Evolutionary conservation across 2,113 vertebrate genomes (phyloP).

Genomic region (Micromys minutus): DNA sequence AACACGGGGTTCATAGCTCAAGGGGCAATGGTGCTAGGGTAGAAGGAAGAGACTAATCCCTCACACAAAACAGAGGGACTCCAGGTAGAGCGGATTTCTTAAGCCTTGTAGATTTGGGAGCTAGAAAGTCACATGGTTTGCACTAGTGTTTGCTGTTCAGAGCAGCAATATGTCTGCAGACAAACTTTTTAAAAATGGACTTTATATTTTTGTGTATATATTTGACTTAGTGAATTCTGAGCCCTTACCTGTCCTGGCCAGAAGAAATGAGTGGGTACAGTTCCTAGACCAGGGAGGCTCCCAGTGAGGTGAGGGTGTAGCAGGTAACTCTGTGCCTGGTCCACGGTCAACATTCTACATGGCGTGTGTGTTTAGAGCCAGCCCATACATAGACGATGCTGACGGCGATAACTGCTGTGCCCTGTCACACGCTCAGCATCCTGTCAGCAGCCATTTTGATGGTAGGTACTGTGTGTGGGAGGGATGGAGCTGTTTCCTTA

Average conservation of each 20-base stretch:
- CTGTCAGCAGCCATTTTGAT: neutral
- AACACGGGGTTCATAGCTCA: conserved; percentile 20
- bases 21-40: neutral
- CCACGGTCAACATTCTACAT: neutral
- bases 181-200: neutral
- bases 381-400: fast-evolving
- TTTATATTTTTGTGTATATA: neutral
- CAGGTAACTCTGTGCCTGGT: neutral
- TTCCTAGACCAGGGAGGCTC: neutral
- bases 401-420: neutral
- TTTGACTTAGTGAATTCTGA: neutral
- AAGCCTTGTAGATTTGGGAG: conserved; percentile 1
- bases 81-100: neutral
- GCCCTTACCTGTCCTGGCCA: neutral
- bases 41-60: neutral
- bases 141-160: neutral
- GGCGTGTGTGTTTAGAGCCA: neutral
- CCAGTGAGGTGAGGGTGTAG: neutral
- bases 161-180: neutral
- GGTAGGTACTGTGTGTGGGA: neutral
- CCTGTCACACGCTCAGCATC: too few relatives aligned
- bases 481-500: neutral
- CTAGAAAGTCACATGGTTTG: neutral
- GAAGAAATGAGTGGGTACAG: neutral
- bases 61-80: neutral